Base-by-base conservation (phyloP, 2,113 vertebrate genomes). In the Romanogobio albipinnatus region DNA sequence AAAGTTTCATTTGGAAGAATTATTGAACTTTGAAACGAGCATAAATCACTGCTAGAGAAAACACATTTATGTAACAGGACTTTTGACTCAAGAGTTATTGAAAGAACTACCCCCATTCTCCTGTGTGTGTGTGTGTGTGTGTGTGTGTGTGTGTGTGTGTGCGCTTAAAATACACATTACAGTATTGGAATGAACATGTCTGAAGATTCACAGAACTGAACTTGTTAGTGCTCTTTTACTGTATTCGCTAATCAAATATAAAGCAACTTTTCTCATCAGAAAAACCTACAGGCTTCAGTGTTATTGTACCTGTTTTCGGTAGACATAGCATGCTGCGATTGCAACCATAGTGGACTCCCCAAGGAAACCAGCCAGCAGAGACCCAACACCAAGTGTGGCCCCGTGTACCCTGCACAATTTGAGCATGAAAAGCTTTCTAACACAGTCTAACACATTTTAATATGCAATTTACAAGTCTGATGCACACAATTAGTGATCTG, bases 261-360 rank as follows among this genome's bases (percentile, higher is more conserved):
- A 70, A 43, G 4, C 17, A 43, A 19, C 22, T 70, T 22, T 22
- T 14, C 43, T 43, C 36, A 22, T 43, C 19, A 70, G 36, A 70
- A 43, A 70, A 70, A 70, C 9, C 17, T 70, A 22, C 66, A 39
- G 66, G 9, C 68, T 71, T 22, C 36, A 15, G 73, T 51, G 24
- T 51, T 73, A 17, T 61, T 87, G 92, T 88, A 97, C 96, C 96
- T 97, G 96, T 88, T 96, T 97, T 82, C 94, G 92, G 81, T 96
- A 97, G 81, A 97, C 96, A 0, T 97, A 97, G 87, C 95, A 96
- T 0, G 96, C 95, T 0, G 96, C 96, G 70, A 97, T 95, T 26
- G 96, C 96, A 64, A 97, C 96, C 96, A 97, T 97, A 51, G 96
- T 95, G 17, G 96, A 96, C 87, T 97, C 96, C 84, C 96, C 96